Conservation (phyloP, 2,888 invertebrate genomes). For the Euclidia mi region DNA sequence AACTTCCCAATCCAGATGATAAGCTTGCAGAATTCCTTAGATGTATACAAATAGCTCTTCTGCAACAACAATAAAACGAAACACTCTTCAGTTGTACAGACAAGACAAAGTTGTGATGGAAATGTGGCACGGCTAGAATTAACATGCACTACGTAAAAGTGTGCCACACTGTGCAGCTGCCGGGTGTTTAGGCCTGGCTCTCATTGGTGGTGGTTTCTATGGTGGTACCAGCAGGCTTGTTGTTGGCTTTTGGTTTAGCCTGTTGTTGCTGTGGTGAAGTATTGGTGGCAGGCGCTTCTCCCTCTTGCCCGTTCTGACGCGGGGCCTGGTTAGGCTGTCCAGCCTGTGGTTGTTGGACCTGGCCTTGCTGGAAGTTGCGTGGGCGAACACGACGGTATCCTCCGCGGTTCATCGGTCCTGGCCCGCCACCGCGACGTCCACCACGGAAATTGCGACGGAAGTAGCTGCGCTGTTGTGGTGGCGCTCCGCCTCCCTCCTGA, state of each 20-base stretch:
- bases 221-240: conserved; percentile 79
- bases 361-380: conserved; percentile 75
- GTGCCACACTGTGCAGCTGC: conserved; percentile 69
- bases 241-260: conserved; percentile 75
- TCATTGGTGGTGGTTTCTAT: conserved; percentile 86
- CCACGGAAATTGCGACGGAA: conserved; percentile 94
- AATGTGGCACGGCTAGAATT: conserved; percentile 78
- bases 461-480: conserved; percentile 89
- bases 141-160: conserved; percentile 76
- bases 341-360: conserved; percentile 45
- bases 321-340: conserved; percentile 57
- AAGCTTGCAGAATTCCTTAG: conserved; percentile 63
- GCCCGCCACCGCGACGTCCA: conserved; percentile 89
- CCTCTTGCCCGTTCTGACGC: conserved; percentile 77
- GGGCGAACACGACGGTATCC: conserved; percentile 82
- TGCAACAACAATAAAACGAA: conserved; percentile 74
- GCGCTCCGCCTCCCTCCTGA: conserved; percentile 79
- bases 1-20: conserved; percentile 59
- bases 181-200: conserved; percentile 84
- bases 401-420: conserved; percentile 83
- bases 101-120: conserved; percentile 71
- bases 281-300: conserved; percentile 67
- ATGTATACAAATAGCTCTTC: conserved; percentile 63
- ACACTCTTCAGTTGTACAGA: conserved; percentile 79
- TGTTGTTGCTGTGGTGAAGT: conserved; percentile 68